Conservation (phyloP, 1,140 invertebrate species). For the Chironomus striatipennis region DNA sequence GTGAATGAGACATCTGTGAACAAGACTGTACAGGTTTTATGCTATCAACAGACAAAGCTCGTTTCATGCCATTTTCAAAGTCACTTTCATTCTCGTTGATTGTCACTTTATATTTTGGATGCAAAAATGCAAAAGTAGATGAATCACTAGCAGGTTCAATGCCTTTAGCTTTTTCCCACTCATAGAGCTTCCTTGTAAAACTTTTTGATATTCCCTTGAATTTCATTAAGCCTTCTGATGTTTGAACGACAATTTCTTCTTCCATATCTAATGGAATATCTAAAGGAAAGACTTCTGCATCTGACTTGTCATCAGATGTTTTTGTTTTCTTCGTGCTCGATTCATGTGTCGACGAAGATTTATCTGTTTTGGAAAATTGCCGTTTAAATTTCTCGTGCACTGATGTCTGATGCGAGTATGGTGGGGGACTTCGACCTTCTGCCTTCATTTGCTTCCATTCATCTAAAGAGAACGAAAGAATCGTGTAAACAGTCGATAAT, state of each 20-base stretch:
- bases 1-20: conserved; percentile 42
- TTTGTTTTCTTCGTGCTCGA: conserved; percentile 28
- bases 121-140: conserved; percentile 67
- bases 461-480: conserved; percentile 39
- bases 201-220: conserved; percentile 80
- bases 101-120: conserved; percentile 45
- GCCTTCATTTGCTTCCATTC: conserved; percentile 57
- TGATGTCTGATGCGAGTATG: conserved; percentile 39
- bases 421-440: conserved; percentile 34
- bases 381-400: conserved; percentile 39
- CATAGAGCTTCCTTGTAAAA: conserved; percentile 79
- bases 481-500: not conserved
- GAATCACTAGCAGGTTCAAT: conserved; percentile 62
- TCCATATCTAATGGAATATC: conserved; percentile 48
- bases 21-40: conserved; percentile 44
- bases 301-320: conserved; percentile 39
- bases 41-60: conserved; percentile 64
- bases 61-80: conserved; percentile 41
- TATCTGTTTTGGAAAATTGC: conserved; percentile 21
- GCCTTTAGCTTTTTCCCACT: conserved; percentile 80
- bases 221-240: conserved; percentile 68
- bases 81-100: conserved; percentile 36
- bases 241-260: conserved; percentile 68
- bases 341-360: not conserved
- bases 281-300: conserved; percentile 49